A percentile compares a stretch with the other conserved stretches of the same genome.
These are phyloP conservation scores for Sciurus carolinensis DNA, from an alignment of 2,797 vertebrate species.

Conservation along the genomic window DNA sequence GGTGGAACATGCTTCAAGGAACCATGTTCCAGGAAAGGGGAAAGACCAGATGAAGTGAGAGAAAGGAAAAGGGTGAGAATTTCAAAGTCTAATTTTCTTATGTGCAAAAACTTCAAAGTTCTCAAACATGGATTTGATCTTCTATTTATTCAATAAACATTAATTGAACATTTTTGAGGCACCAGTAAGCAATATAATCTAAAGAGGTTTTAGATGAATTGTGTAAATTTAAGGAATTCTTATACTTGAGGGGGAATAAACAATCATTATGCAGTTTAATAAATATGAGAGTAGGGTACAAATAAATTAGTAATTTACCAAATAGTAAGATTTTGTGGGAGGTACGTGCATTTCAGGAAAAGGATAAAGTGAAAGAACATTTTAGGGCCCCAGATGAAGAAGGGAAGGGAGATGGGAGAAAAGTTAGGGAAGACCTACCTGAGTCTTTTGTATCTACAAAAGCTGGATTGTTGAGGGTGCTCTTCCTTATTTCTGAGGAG, in stretches of 20 bases:
- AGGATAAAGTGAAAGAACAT: neutral
- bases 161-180: neutral
- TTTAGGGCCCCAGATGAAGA: neutral
- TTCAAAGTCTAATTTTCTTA: neutral
- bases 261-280: neutral
- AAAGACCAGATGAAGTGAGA: neutral
- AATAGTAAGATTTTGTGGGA: neutral
- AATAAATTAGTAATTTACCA: slow-evolving; percentile 17
- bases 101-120: neutral
- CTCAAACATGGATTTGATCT: slow-evolving; percentile 6
- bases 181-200: neutral
- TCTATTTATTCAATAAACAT: neutral
- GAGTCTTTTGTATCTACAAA: neutral
- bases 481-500: neutral
- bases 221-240: slow-evolving; percentile 5
- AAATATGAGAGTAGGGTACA: neutral
- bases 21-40: neutral
- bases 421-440: neutral
- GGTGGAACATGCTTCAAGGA: neutral
- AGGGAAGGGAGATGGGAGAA: neutral
- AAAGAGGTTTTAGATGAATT: neutral
- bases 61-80: neutral
- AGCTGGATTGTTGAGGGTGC: neutral
- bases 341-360: neutral
- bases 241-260: neutral